phyloP scores from a whole-genome alignment of 2,797 vertebrate species.

The Sorex maritimensis region DNA sequence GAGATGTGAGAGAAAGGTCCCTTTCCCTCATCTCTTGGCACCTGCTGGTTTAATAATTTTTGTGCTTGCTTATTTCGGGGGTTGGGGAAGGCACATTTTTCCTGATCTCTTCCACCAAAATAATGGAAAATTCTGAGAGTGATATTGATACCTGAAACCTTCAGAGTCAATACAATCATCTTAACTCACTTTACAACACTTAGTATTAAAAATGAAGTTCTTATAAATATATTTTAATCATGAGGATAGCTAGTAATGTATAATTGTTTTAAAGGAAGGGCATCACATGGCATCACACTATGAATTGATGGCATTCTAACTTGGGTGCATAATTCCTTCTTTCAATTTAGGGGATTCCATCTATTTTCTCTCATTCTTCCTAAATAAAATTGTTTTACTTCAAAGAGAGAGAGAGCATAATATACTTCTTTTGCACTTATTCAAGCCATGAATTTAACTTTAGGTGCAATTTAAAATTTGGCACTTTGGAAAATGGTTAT shows the following conservation, averaged over 20 bases:
- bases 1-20: neutral
- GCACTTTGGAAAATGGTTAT: slow-evolving; percentile 28
- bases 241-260: neutral
- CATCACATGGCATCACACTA: no score
- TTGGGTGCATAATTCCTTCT: no score
- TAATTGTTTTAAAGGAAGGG: neutral
- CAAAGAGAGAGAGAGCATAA: no score
- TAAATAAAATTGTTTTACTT: no score
- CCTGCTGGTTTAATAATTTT: neutral
- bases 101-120: neutral
- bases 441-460: neutral
- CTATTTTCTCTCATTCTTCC: no score
- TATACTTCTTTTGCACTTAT: neutral
- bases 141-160: neutral
- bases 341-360: no score
- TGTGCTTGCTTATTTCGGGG: neutral
- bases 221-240: neutral
- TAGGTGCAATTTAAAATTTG: neutral
- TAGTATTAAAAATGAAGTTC: neutral
- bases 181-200: neutral
- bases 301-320: no score
- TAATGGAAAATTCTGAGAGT: neutral
- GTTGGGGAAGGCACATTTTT: neutral
- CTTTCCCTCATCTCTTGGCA: neutral
- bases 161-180: neutral